These are phyloP conservation scores for Oxystoma pomonae DNA, from an alignment of 2,888 invertebrate genomes.

Conservation along the genomic window DNA sequence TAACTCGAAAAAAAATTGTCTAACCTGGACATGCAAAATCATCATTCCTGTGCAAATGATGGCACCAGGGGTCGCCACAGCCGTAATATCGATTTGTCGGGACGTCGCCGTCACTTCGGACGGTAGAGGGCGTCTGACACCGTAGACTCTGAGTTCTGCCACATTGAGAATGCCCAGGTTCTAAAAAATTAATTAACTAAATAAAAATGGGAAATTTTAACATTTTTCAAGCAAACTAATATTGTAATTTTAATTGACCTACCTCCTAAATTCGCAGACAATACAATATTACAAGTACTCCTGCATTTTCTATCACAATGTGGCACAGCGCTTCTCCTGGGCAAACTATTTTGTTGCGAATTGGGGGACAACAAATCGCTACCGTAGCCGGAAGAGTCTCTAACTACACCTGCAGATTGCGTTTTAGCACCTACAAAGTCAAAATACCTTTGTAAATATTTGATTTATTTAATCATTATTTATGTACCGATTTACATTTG, in stretches of 20 bases:
- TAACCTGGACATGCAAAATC: conserved; percentile 28
- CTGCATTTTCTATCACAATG: conserved; percentile 53
- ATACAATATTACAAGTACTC: conserved; percentile 65
- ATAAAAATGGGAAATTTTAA: too few species aligned
- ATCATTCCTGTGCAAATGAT: conserved; percentile 41
- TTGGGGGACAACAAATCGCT: conserved; percentile 52
- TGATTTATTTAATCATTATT: too few species aligned
- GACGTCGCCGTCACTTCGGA: conserved; percentile 28
- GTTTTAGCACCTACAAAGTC: too few species aligned
- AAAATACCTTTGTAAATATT: too few species aligned
- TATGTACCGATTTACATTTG: too few species aligned
- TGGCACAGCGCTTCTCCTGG: conserved; percentile 27
- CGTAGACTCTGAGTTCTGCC: conserved; percentile 46
- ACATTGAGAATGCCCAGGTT: conserved; percentile 28
- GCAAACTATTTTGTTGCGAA: conserved; percentile 37
- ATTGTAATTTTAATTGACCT: too few species aligned
- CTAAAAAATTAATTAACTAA: too few species aligned
- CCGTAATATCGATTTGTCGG: conserved; percentile 37
- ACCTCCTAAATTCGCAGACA: conserved; percentile 51
- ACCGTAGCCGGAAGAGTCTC: conserved; percentile 47
- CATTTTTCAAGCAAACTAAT: too few species aligned
- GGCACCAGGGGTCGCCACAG: conserved; percentile 50
- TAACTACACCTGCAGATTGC: conserved; percentile 18
- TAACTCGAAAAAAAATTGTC: too few species aligned
- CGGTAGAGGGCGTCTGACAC: conserved; percentile 45